These are phyloP conservation scores for Capitulum mitella DNA, from an alignment of 2,888 invertebrate species.

Conservation along the genomic window DNA sequence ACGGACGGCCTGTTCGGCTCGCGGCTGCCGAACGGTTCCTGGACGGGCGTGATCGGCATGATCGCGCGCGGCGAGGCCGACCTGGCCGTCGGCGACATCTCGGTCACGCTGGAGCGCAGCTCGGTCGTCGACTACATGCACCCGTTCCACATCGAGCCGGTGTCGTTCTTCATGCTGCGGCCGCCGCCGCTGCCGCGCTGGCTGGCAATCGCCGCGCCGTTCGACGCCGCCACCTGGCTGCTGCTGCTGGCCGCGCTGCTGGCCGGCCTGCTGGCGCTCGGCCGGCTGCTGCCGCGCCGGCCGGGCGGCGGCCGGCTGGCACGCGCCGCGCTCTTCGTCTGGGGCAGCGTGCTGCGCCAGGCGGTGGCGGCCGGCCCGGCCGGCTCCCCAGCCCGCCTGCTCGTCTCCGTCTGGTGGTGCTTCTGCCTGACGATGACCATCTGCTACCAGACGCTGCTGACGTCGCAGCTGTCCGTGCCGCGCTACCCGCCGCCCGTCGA, in stretches of 20 bases:
- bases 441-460: no score
- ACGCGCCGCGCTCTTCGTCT: not conserved
- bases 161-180: no score
- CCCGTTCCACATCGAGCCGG: not conserved
- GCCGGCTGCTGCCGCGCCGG: not conserved
- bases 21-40: no score
- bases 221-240: no score
- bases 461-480: no score
- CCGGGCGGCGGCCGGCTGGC: not conserved
- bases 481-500: not conserved
- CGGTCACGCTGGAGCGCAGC: not conserved
- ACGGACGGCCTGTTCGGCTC: not conserved
- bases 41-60: no score
- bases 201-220: no score
- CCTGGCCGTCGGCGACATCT: not conserved
- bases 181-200: no score
- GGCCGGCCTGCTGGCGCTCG: not conserved
- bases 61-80: not conserved
- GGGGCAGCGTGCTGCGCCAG: not conserved
- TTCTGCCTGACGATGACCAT: not conserved
- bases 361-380: not conserved
- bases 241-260: not conserved
- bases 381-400: not conserved
- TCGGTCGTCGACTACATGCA: not conserved
- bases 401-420: not conserved